These are phyloP conservation scores for Melanotus villosus DNA, from an alignment of 2,888 invertebrate species.

Conservation along the genomic window DNA sequence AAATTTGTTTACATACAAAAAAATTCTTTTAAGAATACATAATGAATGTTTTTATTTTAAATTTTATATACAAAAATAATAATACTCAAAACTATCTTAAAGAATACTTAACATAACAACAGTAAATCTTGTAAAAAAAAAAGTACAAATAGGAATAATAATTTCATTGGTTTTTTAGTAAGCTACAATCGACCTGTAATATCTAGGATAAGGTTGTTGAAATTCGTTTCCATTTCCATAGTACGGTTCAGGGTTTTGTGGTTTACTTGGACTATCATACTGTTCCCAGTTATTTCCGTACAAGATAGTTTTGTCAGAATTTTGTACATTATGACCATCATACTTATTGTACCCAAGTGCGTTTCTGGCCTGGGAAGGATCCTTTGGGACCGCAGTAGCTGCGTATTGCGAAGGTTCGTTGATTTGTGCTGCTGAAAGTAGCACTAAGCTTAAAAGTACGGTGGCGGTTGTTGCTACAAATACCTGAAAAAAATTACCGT, in stretches of 20 bases:
- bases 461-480: not conserved
- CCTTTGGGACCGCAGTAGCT: constrained; percentile 32
- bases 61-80: no score
- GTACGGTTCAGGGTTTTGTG: not conserved
- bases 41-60: no score
- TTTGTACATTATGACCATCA: constrained; percentile 23
- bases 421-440: constrained; percentile 3
- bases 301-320: constrained; percentile 24
- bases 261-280: constrained; percentile 6
- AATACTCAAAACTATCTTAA: no score
- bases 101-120: no score
- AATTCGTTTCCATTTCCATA: not conserved
- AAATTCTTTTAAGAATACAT: no score
- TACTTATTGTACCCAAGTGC: constrained; percentile 43
- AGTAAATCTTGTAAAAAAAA: no score
- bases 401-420: constrained; percentile 26
- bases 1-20: no score
- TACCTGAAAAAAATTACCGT: not conserved
- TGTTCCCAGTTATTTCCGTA: constrained; percentile 45
- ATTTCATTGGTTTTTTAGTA: no score
- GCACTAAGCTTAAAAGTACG: not conserved
- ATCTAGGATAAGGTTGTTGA: not conserved
- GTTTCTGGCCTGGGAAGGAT: constrained; percentile 21
- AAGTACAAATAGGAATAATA: no score
- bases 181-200: constrained; percentile 5